phyloP scores from a whole-genome alignment of 2,797 vertebrate genomes.

The Petrocephalus sullivani region DNA sequence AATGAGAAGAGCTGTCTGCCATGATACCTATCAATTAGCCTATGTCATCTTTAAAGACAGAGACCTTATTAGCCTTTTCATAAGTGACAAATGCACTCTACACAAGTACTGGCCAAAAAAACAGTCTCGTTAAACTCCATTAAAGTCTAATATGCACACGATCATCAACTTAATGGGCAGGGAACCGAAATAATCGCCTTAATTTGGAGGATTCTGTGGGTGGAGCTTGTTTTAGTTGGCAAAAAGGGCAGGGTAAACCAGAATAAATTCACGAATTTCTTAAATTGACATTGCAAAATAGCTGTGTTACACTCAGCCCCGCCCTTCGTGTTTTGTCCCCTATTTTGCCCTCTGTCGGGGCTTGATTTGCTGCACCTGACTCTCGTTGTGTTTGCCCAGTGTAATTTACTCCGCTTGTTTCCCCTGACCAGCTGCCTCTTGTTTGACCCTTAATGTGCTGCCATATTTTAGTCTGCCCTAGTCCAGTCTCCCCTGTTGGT shows the following conservation, averaged over 20 bases:
- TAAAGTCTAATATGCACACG: constrained; percentile 64
- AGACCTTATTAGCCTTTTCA: constrained; percentile 51
- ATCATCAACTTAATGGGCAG: constrained; percentile 60
- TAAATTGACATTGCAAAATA: background rate
- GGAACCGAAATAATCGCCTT: constrained; percentile 57
- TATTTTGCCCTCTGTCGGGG: too few relatives aligned
- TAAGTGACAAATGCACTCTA: constrained; percentile 38
- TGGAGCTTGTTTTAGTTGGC: constrained; percentile 41
- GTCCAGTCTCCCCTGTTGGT: too few relatives aligned
- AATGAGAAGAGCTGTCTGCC: constrained; percentile 34
- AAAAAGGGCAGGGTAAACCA: constrained; percentile 26
- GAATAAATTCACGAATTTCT: constrained; percentile 30
- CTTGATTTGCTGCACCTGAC: too few relatives aligned
- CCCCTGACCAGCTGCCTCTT: too few relatives aligned
- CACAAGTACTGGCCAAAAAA: constrained; percentile 46
- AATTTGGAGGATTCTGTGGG: constrained; percentile 53
- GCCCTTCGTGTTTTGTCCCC: too few relatives aligned
- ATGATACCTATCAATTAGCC: constrained; percentile 49
- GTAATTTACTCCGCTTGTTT: too few relatives aligned
- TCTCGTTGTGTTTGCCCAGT: too few relatives aligned
- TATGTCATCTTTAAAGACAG: constrained; percentile 56
- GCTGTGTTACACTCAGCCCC: background rate
- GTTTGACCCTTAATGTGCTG: too few relatives aligned
- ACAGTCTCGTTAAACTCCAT: constrained; percentile 61
- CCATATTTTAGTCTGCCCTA: too few relatives aligned